phyloP scores from a whole-genome alignment of 1,140 invertebrate species.

The Hirudo medicinalis region DNA sequence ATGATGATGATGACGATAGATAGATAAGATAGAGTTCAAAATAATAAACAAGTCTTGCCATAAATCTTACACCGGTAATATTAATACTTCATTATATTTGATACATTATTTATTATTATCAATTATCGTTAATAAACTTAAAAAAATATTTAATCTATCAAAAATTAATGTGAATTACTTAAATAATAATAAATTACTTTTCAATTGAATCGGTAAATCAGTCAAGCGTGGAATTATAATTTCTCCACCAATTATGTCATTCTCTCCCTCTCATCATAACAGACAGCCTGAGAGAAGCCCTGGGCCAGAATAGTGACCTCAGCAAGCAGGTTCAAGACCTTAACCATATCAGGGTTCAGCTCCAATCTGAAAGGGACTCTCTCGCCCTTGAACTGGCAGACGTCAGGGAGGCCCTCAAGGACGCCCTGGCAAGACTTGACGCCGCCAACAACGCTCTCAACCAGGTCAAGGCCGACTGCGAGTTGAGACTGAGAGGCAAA shows the following conservation, averaged over 20 bases:
- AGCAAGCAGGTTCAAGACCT: conserved; percentile 37
- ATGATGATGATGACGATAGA: neutral
- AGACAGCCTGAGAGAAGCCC: conserved; percentile 35
- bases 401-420: conserved; percentile 37
- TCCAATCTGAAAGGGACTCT: conserved; percentile 38
- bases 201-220: too few species aligned
- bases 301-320: conserved; percentile 36
- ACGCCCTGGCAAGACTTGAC: conserved; percentile 37
- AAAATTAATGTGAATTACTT: too few species aligned
- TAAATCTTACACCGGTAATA: neutral
- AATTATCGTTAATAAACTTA: neutral
- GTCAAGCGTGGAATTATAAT: too few species aligned
- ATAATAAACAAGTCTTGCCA: neutral
- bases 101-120: conserved; percentile 7
- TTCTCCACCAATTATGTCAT: neutral
- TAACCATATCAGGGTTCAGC: conserved; percentile 30
- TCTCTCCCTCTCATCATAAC: neutral
- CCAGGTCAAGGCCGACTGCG: conserved; percentile 37
- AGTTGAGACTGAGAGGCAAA: conserved; percentile 40
- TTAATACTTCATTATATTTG: too few species aligned
- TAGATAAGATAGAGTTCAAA: neutral
- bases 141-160: too few species aligned
- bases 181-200: too few species aligned
- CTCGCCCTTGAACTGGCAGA: conserved; percentile 37
- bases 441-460: conserved; percentile 35